Conservation (phyloP, 2,888 invertebrate genomes). For the Oscheius myriophilus region DNA sequence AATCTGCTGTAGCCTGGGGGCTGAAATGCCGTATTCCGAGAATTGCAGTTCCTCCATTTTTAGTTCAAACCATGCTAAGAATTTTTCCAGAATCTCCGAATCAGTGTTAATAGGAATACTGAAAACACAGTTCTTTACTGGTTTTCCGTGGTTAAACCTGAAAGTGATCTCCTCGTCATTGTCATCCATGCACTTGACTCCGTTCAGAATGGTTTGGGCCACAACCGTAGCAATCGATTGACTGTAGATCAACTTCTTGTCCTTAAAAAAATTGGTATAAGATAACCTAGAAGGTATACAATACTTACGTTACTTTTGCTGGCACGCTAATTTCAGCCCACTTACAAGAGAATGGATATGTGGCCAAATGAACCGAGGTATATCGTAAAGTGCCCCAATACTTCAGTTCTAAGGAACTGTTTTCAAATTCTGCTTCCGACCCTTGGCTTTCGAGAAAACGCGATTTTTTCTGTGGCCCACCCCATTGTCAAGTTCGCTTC, state of each 20-base stretch:
- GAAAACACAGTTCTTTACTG: slow-evolving; percentile 1
- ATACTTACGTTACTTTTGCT: too few species aligned
- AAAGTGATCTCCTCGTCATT: slow-evolving; percentile 51
- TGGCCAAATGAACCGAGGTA: too few species aligned
- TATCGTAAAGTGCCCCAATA: too few species aligned
- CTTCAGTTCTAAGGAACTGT: too few species aligned
- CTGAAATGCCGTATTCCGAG: slow-evolving; percentile 62
- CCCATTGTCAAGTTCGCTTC: too few species aligned
- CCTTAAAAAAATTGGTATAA: too few species aligned
- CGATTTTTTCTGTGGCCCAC: too few species aligned
- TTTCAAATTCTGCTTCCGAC: too few species aligned
- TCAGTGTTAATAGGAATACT: slow-evolving; percentile 54
- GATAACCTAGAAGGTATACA: too few species aligned
- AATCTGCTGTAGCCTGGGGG: slow-evolving; percentile 59
- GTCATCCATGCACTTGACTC: slow-evolving; percentile 31
- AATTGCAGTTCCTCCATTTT: slow-evolving; percentile 37
- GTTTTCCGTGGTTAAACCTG: slow-evolving; percentile 12
- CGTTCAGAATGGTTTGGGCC: slow-evolving; percentile 6
- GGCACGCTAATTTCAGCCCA: too few species aligned
- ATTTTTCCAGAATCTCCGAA: slow-evolving; percentile 45
- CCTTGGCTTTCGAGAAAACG: too few species aligned
- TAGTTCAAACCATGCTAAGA: slow-evolving; percentile 58
- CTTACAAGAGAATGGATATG: too few species aligned
- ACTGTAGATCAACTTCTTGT: slow-evolving; percentile 4
- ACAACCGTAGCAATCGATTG: not conserved